Evolutionary conservation across 2,888 invertebrate species (phyloP).

Genomic region (Sipunculus nudus): DNA sequence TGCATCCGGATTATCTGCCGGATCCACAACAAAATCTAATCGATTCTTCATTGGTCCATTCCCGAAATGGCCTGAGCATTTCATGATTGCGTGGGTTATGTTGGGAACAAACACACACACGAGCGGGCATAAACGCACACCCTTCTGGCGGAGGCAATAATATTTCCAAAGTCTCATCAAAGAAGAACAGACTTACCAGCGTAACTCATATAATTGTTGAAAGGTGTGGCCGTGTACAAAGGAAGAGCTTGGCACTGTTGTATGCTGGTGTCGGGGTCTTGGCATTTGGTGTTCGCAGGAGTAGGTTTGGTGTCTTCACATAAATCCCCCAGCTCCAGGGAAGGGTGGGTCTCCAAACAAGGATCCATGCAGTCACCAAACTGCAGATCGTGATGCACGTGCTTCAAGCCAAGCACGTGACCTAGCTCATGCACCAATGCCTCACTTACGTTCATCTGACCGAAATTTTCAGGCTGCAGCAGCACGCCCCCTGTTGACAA

Average conservation of each 20-base stretch:
- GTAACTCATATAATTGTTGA: constrained; percentile 61
- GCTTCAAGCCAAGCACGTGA: constrained; percentile 62
- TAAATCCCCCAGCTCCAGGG: constrained; percentile 59
- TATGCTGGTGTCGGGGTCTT: constrained; percentile 45
- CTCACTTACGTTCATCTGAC: constrained; percentile 43
- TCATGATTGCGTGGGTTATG: too few species aligned
- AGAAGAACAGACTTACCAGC: constrained; percentile 46
- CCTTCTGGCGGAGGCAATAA: too few species aligned
- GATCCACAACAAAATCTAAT: too few species aligned
- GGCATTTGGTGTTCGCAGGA: constrained; percentile 48
- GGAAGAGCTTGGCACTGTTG: constrained; percentile 47
- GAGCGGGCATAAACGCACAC: too few species aligned
- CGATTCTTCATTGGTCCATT: too few species aligned
- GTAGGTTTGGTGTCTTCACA: constrained; percentile 62
- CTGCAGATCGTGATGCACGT: constrained; percentile 59
- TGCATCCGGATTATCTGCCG: too few species aligned
- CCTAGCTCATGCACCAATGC: constrained; percentile 63
- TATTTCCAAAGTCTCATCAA: too few species aligned
- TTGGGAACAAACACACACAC: too few species aligned
- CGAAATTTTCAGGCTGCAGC: constrained; percentile 52
- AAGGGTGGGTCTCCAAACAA: constrained; percentile 55
- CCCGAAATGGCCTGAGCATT: too few species aligned
- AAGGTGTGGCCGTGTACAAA: constrained; percentile 52
- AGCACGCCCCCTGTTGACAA: constrained; percentile 53
- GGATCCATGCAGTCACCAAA: constrained; percentile 56